phyloP scores from a whole-genome alignment of 2,113 vertebrate species.

The Pardalotus punctatus region DNA sequence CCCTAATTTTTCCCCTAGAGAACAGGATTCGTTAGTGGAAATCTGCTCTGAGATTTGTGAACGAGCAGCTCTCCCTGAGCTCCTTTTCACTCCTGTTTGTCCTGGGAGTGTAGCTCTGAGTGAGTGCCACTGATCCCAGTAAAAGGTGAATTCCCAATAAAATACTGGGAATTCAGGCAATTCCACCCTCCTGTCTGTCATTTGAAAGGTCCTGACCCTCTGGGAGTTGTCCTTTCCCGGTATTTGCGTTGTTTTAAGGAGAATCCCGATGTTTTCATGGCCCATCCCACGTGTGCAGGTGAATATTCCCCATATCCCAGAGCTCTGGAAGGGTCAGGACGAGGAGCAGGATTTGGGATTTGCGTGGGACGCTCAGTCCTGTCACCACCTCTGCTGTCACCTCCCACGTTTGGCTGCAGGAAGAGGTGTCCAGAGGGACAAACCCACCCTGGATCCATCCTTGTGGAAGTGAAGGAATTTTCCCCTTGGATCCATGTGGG shows the following conservation, averaged over 20 bases:
- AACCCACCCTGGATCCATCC: background rate
- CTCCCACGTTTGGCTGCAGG: accelerated
- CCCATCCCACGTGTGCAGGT: accelerated
- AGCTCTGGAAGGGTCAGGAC: background rate
- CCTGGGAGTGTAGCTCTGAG: background rate
- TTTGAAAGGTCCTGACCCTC: background rate
- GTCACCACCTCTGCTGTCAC: background rate
- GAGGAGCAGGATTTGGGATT: background rate
- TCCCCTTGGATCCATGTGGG: background rate
- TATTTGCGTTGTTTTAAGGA: background rate
- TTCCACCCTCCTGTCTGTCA: background rate
- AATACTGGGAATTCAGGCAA: background rate
- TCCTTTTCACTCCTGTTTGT: background rate
- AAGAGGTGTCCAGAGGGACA: background rate
- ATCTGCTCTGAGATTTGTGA: background rate
- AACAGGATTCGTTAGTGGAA: background rate
- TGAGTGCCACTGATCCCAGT: background rate
- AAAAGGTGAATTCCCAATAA: background rate
- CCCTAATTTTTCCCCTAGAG: background rate
- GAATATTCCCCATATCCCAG: background rate
- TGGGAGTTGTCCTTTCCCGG: background rate
- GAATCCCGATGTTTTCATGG: background rate
- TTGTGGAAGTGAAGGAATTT: background rate
- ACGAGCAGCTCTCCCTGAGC: background rate
- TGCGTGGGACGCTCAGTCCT: background rate